These are phyloP conservation scores for Cephus rjabovi DNA, from an alignment of 2,888 invertebrate species.

Conservation along the genomic window DNA sequence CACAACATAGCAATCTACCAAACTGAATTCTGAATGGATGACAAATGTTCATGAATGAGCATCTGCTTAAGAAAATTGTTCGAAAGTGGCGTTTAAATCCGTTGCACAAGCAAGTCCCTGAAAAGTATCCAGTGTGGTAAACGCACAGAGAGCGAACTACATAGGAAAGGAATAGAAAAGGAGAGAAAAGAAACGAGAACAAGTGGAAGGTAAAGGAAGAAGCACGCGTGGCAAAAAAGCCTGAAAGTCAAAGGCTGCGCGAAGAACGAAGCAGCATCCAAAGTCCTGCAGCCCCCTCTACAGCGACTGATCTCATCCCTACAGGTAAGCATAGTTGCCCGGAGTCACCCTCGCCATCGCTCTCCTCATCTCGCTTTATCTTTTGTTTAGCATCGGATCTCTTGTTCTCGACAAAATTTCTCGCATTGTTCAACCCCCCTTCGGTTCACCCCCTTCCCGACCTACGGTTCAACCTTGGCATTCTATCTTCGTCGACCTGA, in stretches of 20 bases:
- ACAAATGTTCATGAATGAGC: too few species aligned
- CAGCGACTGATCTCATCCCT: background rate
- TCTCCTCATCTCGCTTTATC: background rate
- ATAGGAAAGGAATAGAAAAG: background rate
- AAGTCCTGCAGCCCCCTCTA: background rate
- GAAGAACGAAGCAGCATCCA: background rate
- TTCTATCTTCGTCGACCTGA: constrained; percentile 17
- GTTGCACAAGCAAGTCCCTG: background rate
- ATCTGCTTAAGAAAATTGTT: background rate
- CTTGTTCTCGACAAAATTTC: constrained; percentile 31
- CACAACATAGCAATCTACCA: too few species aligned
- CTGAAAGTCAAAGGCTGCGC: background rate
- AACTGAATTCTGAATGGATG: too few species aligned
- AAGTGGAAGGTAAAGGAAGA: too few species aligned
- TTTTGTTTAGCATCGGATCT: constrained; percentile 11
- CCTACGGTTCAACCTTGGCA: constrained; percentile 12
- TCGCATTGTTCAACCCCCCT: constrained; percentile 39
- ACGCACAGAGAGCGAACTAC: background rate
- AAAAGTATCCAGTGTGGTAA: too few species aligned
- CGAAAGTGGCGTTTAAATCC: background rate
- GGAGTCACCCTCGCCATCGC: too few species aligned
- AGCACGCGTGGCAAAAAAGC: too few species aligned
- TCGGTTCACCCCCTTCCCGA: constrained; percentile 11
- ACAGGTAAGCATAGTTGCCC: too few species aligned
- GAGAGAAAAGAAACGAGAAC: background rate